Conservation (phyloP, 2,888 invertebrate genomes). For the Willowsia nigromaculata region DNA sequence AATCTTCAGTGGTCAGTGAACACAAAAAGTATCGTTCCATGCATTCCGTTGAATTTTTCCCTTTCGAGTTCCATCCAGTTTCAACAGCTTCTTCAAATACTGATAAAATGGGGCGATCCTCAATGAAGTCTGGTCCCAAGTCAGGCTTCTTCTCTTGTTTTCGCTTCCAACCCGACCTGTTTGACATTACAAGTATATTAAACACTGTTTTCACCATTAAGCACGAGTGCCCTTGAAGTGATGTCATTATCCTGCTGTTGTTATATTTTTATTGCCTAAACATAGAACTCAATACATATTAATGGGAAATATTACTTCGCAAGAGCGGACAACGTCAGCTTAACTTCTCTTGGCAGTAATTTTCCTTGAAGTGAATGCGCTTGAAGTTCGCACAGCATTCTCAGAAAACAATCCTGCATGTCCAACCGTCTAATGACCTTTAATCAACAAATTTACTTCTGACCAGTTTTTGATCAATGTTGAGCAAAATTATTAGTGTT, state of each 20-base stretch:
- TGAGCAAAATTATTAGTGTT: no score
- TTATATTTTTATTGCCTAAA: neutral
- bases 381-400: constrained; percentile 77
- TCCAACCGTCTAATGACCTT: constrained; percentile 77
- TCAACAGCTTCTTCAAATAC: constrained; percentile 78
- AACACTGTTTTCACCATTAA: neutral
- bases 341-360: constrained; percentile 76
- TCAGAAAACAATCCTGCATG: constrained; percentile 77
- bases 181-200: neutral
- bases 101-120: constrained; percentile 76
- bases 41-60: constrained; percentile 76
- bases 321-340: constrained; percentile 75
- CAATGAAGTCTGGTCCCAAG: constrained; percentile 74
- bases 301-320: constrained; percentile 73
- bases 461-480: no score
- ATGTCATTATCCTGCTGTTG: no score
- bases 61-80: constrained; percentile 76
- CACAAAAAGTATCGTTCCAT: constrained; percentile 78
- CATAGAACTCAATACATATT: neutral
- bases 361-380: constrained; percentile 74
- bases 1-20: constrained; percentile 74
- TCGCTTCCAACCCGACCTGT: constrained; percentile 76
- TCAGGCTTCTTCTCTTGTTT: constrained; percentile 69
- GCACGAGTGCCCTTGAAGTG: neutral
- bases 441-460: neutral